Base-by-base conservation (phyloP, 1,140 invertebrate genomes). In the Metaphire vulgaris region DNA sequence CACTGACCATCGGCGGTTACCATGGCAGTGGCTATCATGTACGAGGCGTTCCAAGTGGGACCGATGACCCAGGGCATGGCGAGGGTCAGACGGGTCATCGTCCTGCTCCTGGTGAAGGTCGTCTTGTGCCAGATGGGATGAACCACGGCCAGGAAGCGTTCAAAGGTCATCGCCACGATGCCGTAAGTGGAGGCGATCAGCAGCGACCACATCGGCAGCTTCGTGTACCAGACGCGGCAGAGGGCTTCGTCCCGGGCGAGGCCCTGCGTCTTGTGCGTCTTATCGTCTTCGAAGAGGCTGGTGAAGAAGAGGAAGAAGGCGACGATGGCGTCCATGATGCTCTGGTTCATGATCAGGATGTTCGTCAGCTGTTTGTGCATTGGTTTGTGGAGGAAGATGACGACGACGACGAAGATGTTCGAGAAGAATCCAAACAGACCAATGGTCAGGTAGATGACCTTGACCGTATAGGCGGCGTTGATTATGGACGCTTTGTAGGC, bases 61-160 rank as follows among this genome's bases (percentile, higher is more conserved):
- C 72, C 72, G 0, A 73, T 0, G 33, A 56, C 29, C 26, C 32
- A 41, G 1, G 34, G 33, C 2, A 56, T 34, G 1, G 34, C 16
- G 21, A 73, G 15, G n/a, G 34, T 28, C 28, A 73, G 0, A 26
- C 16, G 16, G 12, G 72, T 41, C n/a, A 34, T 28, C 2, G 56
- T 73, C 56, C 34, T 21, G n/a, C 56, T 73, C 31, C 34, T 16
- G 16, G 72, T 30, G 30, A n/a, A 66, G 28, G 16, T 26, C n/a
- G 64, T 72, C 56, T 70, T 70, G 69, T 78, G 77, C 41, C 21
- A 75, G 34, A 78, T 78, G 21, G 77, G 73, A 72, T 78, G 74
- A 16, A 78, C 77, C 14, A 78, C 67, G 1, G 77, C 71, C 30
- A 78, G 33, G 69, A 75, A 78, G 1, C 77, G 65, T 33, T 78